Base-by-base conservation (phyloP, 2,888 invertebrate species). In the Pachydiplax longipennis region DNA sequence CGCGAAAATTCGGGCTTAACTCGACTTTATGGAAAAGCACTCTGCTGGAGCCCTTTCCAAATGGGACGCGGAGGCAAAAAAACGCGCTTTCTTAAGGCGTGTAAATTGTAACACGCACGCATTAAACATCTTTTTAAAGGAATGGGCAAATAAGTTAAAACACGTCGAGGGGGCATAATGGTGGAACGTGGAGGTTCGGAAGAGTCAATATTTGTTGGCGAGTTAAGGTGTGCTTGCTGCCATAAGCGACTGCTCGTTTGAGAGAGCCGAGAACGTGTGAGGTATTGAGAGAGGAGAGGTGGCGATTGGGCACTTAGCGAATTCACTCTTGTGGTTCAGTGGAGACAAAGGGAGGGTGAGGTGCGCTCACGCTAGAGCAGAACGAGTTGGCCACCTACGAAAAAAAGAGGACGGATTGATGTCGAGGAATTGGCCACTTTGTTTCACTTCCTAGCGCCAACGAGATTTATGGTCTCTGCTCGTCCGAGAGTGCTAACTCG, bases 161-260 rank as follows among this genome's bases (percentile, higher is more conserved):
- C 73, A 73, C 37, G 40, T 22, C 40, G 82, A 65, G 10, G 61
- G 37, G 61, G 37, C 15, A 87, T 31, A 65, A 87, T 37, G 61
- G 61, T 61, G 61, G 61, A 37, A 81, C 37, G 87, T 61, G 37
- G 61, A 65, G 37, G 61, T n/a, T 22, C 2, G 0, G 6, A 61
- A 65, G 61, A 35, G 87, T 87, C 87, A 87, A 87, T 87, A 87
- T 87, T 61, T 87, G 87, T 61, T 31, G 61, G 61, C 61, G 37
- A 61, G 61, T 87, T 87, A 87, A 87, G 61, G 87, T 37, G 22
- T 87, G 87, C 87, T 61, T 35, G 61, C 87, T 65, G 61, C 61
- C 61, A 61, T 87, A 87, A 87, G 58, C 37, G 61, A 35, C 61
- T 87, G 58, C 87, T 37, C 87, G 87, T 87, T 87, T 87, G 61